Evolutionary conservation across 2,888 invertebrate genomes (phyloP), one percentile per base, ranked within the genome.

Genomic region (Drosophila nigricruria): DNA sequence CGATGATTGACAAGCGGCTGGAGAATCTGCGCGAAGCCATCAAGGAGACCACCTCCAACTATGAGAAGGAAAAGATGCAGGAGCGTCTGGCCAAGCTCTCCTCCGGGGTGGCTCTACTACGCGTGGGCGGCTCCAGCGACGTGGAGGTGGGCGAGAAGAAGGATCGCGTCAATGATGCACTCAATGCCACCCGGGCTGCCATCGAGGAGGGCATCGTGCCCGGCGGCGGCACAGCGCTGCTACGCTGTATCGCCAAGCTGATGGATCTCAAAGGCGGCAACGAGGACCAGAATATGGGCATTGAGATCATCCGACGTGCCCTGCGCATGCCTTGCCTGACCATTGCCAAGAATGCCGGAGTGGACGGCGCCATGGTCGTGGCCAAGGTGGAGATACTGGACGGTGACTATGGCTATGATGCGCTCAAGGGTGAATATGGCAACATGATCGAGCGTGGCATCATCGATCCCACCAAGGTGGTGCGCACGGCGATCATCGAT

Each of bases 71-170:
- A 90, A 98, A 98, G 90, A 93, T 98, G 60, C 97, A 97, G 91
- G 98, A 98, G 92, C 95, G 98, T 67, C 93, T 98, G 57, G 98
- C 98, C 0, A 95, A 98, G 75, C 93, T 98, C 27, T 96, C 97
- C 8, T 97, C 97, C 36, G 98, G 96, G 34, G 96, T 96, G 20
- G 96, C 96, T 0, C 95, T 96, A 0, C 92, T 96, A 3, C 95
- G 95, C 87, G 95, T 98, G 72, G 98, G 98, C 69, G 98, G 98
- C 36, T 97, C 97, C 61, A 96, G 96, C 89, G 96, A 96, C 88
- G 96, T 98, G 14, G 98, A 98, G 93, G 98, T 98, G 0, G 97
- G 97, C 90, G 98, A 98, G 93, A 98, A 98, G 94, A 98, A 98
- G 92, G 98, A 98, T 91, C 94, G 98, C 62, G 98, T 98, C 1